Evolutionary conservation across 2,888 invertebrate species (phyloP), one percentile per base, ranked within the genome.

Genomic region (Balanococcus diminutus): DNA sequence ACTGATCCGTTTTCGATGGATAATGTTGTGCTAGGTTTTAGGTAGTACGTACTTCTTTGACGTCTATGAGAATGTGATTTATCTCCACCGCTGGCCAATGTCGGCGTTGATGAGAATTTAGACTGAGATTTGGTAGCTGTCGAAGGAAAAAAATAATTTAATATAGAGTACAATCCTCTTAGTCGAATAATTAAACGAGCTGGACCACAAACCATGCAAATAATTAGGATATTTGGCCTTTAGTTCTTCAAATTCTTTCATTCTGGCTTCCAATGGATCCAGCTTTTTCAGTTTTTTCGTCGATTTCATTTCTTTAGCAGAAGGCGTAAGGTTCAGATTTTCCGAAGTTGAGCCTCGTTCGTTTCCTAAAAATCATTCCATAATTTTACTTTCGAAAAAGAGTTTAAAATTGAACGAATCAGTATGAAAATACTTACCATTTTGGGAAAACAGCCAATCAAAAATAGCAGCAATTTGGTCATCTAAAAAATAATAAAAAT

Each of bases 41-140:
- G n/a, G n/a, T n/a, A n/a, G n/a, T 56, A 72, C 85, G 22, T 46
- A 85, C 85, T 85, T 85, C 85, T 72, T 85, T 85, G 85, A 11
- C 75, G 75, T 28, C 32, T 72, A 31, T 85, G 75, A 6, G 42
- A 39, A 8, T 85, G 46, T 22, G 72, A 28, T 46, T 32, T 39
- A 32, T 85, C 85, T 3, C 16, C 31, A 9, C 75, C 85, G n/a
- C 42, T 51, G 28, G 72, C 42, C n/a, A 85, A 19, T 14, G 85
- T 51, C 1, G 85, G 85, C 6, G 85, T 75, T 16, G 85, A 85
- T 16, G 79, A 85, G 36, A 85, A 85, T 72, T 51, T 39, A 8
- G 75, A 79, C 42, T 75, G 85, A 36, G 85, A 32, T 79, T 85
- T 85, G 14, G 85, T 46, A 31, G 85, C 85, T 85, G 79, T 46